Base-by-base conservation (phyloP, 2,797 vertebrate species). In the Sphenodon punctatus region DNA sequence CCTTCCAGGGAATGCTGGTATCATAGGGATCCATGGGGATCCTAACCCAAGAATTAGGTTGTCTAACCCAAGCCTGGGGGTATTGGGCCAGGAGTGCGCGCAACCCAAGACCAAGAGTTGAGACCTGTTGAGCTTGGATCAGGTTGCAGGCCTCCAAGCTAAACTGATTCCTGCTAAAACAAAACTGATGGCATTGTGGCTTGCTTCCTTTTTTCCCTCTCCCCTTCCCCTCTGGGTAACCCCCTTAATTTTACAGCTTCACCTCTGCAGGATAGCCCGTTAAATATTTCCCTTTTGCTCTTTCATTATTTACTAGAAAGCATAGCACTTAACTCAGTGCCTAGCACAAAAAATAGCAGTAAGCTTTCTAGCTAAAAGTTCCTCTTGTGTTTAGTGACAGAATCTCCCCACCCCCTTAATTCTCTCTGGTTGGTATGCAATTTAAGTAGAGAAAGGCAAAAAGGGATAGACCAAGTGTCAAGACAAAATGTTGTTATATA, bases 361-460 rank as follows among this genome's bases (percentile, higher is more conserved):
- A 74, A 68, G 36, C 46, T 85, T 59, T 39, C 15, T 74, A 48
- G 74, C 68, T 88, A 83, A 73, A 68, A 77, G 74, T 0, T 0
- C 85, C 86, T 66, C 68, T 85, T 89, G 82, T 89, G 63, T 83
- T 88, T 75, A 51, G 67, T 89, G 89, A 82, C 86, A 89, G 90
- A 73, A 91, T 91, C 91, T 87, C n/a, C n/a, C n/a, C n/a, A n/a
- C n/a, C n/a, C n/a, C 76, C 80, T 82, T 93, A 82, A 89, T 85
- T 67, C 68, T 88, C 70, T 83, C 74, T 70, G 7, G 64, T 78
- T 88, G n/a, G n/a, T n/a, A n/a, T n/a, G n/a, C n/a, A n/a, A n/a
- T n/a, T n/a, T n/a, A n/a, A n/a, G n/a, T n/a, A n/a, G n/a, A n/a
- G n/a, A n/a, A n/a, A n/a, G n/a, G n/a, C n/a, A n/a, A n/a, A n/a